A percentile compares a stretch with the other conserved stretches of the same genome.
Evolutionary conservation across 1,140 invertebrate genomes (phyloP).

Genomic region (Prorops nasuta): DNA sequence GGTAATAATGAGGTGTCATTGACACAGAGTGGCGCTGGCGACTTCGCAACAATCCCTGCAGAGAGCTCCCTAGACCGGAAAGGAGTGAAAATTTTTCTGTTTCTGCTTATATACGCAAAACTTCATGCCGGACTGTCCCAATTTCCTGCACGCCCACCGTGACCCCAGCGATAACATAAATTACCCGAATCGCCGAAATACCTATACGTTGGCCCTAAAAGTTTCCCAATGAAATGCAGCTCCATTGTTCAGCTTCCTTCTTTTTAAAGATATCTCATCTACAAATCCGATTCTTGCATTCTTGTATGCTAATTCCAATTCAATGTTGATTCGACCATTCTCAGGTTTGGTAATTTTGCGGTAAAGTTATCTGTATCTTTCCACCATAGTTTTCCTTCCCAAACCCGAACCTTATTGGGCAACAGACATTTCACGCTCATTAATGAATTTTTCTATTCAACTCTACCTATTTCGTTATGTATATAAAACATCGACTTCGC

Average conservation of each 20-base stretch:
- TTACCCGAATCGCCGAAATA: neutral
- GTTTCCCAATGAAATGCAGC: too few relatives aligned
- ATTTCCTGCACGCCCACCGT: neutral
- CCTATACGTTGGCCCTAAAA: conserved; percentile 9
- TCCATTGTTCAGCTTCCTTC: too few relatives aligned
- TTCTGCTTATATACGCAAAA: neutral
- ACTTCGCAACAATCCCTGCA: too few relatives aligned
- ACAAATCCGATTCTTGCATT: conserved; percentile 11
- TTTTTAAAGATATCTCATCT: too few relatives aligned
- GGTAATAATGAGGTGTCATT: too few relatives aligned
- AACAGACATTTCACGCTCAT: neutral
- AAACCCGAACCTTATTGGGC: neutral
- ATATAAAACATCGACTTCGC: too few relatives aligned
- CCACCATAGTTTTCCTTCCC: neutral
- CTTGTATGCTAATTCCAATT: conserved; percentile 41
- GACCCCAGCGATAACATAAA: conserved; percentile 1
- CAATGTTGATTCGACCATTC: conserved; percentile 23
- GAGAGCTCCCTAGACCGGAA: too few relatives aligned
- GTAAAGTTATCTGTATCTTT: neutral
- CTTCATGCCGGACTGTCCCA: neutral
- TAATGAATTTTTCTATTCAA: too few relatives aligned
- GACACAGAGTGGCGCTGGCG: too few relatives aligned
- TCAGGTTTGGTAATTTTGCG: conserved; percentile 6
- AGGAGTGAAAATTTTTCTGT: too few relatives aligned
- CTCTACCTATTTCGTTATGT: too few relatives aligned